Percentiles rank a stretch among this genome's conserved stretches.
Conservation (phyloP, 92 coral and sea anemone species). For the Scolanthus callimorphus region DNA sequence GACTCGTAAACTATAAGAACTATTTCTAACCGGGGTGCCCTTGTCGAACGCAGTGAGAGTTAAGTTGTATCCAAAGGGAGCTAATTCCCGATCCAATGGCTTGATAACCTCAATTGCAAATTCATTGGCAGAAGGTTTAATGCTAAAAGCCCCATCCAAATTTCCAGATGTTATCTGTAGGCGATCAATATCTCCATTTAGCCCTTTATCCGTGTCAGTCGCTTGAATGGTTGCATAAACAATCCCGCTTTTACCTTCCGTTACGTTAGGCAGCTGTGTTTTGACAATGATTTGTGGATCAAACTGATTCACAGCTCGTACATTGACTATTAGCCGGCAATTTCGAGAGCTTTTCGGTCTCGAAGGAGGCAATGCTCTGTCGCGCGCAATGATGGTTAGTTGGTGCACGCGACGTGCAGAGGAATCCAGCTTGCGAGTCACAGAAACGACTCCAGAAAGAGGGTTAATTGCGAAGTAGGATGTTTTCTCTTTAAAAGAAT, state of each 20-base stretch:
- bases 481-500: constrained; percentile 56
- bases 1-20: constrained; percentile 47
- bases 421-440: constrained; percentile 58
- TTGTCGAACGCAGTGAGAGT: constrained; percentile 76
- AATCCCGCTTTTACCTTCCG: constrained; percentile 44
- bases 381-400: constrained; percentile 57
- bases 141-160: constrained; percentile 47
- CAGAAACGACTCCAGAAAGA: constrained; percentile 71
- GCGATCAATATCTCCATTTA: constrained; percentile 76
- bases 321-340: constrained; percentile 55
- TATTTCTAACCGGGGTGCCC: constrained; percentile 71
- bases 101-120: constrained; percentile 40
- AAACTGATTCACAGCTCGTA: constrained; percentile 71
- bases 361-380: constrained; percentile 52
- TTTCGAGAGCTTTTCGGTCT: constrained; percentile 39
- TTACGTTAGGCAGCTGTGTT: constrained; percentile 45
- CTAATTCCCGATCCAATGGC: constrained; percentile 65
- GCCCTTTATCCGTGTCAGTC: constrained; percentile 71
- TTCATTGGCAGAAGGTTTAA: constrained; percentile 48
- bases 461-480: constrained; percentile 81
- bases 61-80: constrained; percentile 46
- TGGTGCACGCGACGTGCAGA: constrained; percentile 28
- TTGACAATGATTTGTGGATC: constrained; percentile 59
- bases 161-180: constrained; percentile 76
- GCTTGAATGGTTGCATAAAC: constrained; percentile 61